A percentile compares a stretch with the other conserved stretches of the same genome.
phyloP scores from a whole-genome alignment of 1,140 invertebrate genomes.

The Trichonephila clavipes region DNA sequence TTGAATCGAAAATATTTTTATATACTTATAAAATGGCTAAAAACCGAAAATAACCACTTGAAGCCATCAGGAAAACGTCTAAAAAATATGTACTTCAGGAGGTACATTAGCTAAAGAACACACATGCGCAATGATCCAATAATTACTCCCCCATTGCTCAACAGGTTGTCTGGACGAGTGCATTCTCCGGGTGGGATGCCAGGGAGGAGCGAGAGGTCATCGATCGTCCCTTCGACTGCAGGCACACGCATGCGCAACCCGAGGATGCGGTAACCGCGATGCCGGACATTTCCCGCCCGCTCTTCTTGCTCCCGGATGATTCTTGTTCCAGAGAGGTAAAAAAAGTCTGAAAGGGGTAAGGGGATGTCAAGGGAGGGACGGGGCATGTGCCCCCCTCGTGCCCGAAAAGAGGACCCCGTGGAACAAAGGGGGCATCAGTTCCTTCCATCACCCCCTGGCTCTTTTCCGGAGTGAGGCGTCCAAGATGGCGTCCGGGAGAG shows the following conservation, averaged over 20 bases:
- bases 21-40: too few species aligned
- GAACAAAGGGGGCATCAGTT: background rate
- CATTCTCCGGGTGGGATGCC: slow-evolving; percentile 40
- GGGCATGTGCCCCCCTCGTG: background rate
- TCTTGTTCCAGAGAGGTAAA: background rate
- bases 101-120: background rate
- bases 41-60: too few species aligned
- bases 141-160: background rate
- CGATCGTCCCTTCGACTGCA: slow-evolving; percentile 69
- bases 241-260: slow-evolving; percentile 52
- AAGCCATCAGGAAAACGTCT: background rate
- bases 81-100: background rate
- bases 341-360: background rate
- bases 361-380: background rate
- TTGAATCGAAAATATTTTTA: too few species aligned
- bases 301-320: slow-evolving; percentile 39
- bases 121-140: background rate
- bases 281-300: slow-evolving; percentile 39
- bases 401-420: background rate
- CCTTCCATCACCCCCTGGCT: background rate
- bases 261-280: slow-evolving; percentile 70
- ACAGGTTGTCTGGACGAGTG: slow-evolving; percentile 44
- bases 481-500: slow-evolving; percentile 64
- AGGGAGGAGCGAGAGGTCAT: slow-evolving; percentile 54
- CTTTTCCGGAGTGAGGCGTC: slow-evolving; percentile 4